Base-by-base conservation (phyloP, 2,888 invertebrate species). In the Dichetophora obliterata region DNA sequence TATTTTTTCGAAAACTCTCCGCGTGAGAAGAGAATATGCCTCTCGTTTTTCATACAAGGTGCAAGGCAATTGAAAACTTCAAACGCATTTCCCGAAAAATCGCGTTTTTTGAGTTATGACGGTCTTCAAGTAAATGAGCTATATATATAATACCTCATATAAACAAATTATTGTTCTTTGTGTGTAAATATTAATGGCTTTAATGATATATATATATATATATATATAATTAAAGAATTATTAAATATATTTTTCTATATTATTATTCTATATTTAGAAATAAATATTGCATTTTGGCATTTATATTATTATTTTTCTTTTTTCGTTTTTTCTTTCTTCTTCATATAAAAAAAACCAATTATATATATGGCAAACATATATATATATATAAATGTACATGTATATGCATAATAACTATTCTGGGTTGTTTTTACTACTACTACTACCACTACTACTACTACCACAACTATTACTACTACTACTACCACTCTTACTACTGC, bases 251-350 rank as follows among this genome's bases (percentile, higher is more conserved):
- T 37, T 73, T 69, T 78, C 54, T 75, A 73, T 82, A 83, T 83
- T 84, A 81, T 37, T 43, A 16, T 61, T 68, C 37, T 78, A 80
- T 79, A 81, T 80, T 80, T 79, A 79, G 84, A 85, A 84, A 85
- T 87, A 86, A 87, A 87, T 88, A 88, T 88, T 88, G 88, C 88
- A 88, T 88, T 88, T 88, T 88, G 88, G 88, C 88, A 88, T 88
- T 88, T 87, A 86, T 78, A 88, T 87, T 88, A 86, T 87, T 88
- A 85, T 86, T 87, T 88, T 87, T 87, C 85, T 87, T 86, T 88
- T 88, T 88, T 85, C 85, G 86, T 87, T 88, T 86, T 88, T 88
- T 88, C 87, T 88, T 88, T 88, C 88, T 88, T 88, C 88, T 88
- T 87, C 86, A 87, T 87, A 84, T 80, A 80, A 83, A 78, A 82